Evolutionary conservation across 2,888 invertebrate species (phyloP).

Genomic region (Dromius quadrimaculatus): DNA sequence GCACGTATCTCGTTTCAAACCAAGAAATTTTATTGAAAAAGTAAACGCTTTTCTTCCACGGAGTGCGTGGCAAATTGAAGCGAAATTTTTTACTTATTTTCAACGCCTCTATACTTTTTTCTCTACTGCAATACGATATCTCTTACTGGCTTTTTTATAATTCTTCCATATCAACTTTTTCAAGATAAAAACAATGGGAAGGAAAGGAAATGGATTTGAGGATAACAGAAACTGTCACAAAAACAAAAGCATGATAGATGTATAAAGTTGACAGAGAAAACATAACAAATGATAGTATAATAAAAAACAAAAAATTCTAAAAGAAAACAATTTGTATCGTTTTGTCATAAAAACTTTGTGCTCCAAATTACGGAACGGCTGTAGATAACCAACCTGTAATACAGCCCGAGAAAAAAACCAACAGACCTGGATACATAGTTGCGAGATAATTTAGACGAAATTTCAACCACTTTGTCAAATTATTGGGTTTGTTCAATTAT

Average conservation of each 20-base stretch:
- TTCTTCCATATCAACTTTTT: slow-evolving; percentile 44
- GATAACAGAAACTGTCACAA: slow-evolving; percentile 48
- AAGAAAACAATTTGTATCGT: slow-evolving; percentile 44
- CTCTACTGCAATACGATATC: slow-evolving; percentile 37
- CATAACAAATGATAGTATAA: slow-evolving; percentile 47
- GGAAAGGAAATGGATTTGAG: slow-evolving; percentile 45
- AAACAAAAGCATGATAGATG: slow-evolving; percentile 47
- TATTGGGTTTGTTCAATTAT: slow-evolving; percentile 53
- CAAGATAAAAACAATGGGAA: slow-evolving; percentile 45
- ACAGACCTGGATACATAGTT: slow-evolving; percentile 37
- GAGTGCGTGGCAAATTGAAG: slow-evolving; percentile 41
- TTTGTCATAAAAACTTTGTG: slow-evolving; percentile 29
- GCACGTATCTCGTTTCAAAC: background rate
- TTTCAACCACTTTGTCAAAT: slow-evolving; percentile 34
- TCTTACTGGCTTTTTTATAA: slow-evolving; percentile 43
- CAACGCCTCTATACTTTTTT: slow-evolving; percentile 39
- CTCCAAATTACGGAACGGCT: slow-evolving; percentile 37
- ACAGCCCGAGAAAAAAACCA: slow-evolving; percentile 40
- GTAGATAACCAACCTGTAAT: slow-evolving; percentile 32
- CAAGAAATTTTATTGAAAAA: slow-evolving; percentile 42
- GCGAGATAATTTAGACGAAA: slow-evolving; percentile 48
- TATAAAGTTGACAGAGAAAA: slow-evolving; percentile 50
- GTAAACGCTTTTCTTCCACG: slow-evolving; percentile 31
- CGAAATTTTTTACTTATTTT: slow-evolving; percentile 38
- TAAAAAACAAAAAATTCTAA: slow-evolving; percentile 44